phyloP scores from a whole-genome alignment of 2,113 vertebrate species.

The Emydura subglobosa region DNA sequence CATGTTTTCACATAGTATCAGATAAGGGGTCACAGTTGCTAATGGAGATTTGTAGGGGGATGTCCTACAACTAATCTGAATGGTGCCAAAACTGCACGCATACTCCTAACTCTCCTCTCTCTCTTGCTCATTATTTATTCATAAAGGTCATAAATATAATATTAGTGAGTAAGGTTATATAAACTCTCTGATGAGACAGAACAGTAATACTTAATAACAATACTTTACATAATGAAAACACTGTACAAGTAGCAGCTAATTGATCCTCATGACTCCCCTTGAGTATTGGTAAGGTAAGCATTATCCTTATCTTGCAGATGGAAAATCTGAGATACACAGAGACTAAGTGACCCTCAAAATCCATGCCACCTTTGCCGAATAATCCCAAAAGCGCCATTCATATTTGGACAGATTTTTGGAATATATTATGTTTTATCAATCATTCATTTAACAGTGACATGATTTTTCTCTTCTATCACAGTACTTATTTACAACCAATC shows the following conservation, averaged over 20 bases:
- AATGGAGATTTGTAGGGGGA: conserved; percentile 11
- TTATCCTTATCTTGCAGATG: conserved; percentile 55
- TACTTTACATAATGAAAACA: conserved; percentile 30
- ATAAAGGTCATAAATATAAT: conserved; percentile 22
- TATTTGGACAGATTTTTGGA: conserved; percentile 1
- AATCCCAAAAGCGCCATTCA: not conserved
- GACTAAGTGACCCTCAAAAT: not conserved
- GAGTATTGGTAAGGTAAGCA: not conserved
- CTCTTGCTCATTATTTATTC: conserved; percentile 47
- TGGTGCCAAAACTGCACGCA: not conserved
- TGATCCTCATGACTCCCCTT: conserved; percentile 47
- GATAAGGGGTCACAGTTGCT: not conserved
- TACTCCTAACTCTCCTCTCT: not conserved
- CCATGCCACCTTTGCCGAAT: not conserved
- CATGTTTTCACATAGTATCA: not conserved
- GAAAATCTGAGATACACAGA: conserved; percentile 36
- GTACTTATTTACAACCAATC: not conserved
- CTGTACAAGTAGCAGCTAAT: conserved; percentile 54
- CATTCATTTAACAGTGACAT: not conserved
- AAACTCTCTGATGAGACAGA: conserved; percentile 26
- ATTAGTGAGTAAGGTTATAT: conserved; percentile 32
- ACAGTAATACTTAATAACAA: not conserved
- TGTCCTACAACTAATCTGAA: conserved; percentile 2
- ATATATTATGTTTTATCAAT: conserved; percentile 9
- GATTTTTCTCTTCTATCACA: conserved; percentile 37